These are phyloP conservation scores for Oxyscelio sp. DNA, from an alignment of 2,888 invertebrate genomes.

Conservation along the genomic window DNA sequence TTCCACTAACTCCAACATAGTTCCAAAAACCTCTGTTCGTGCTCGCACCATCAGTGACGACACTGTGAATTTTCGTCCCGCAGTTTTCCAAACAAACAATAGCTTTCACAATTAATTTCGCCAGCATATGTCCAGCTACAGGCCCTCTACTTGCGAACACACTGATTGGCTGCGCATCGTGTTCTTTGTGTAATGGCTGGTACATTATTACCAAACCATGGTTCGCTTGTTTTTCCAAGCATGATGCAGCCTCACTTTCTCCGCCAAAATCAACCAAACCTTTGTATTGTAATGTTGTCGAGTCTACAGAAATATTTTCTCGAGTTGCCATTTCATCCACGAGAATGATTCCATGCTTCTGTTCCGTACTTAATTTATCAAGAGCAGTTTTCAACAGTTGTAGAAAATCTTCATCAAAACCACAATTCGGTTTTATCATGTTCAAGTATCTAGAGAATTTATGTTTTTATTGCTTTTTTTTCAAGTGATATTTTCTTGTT, in stretches of 20 bases:
- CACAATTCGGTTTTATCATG: neutral
- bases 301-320: neutral
- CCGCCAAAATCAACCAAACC: too few relatives aligned
- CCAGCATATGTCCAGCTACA: slow-evolving; percentile 37
- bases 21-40: slow-evolving; percentile 22
- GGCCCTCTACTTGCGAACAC: slow-evolving; percentile 9
- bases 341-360: slow-evolving; percentile 2
- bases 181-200: neutral
- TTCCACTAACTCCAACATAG: slow-evolving; percentile 8
- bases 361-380: neutral
- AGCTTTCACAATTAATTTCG: slow-evolving; percentile 24
- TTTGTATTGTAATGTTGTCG: neutral
- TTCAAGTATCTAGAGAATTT: slow-evolving; percentile 5
- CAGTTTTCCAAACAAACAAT: slow-evolving; percentile 22
- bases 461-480: neutral
- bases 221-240: neutral
- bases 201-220: slow-evolving; percentile 18
- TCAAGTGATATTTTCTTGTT: neutral
- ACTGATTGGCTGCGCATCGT: slow-evolving; percentile 2
- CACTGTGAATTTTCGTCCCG: slow-evolving; percentile 20
- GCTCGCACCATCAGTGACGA: too few relatives aligned
- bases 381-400: neutral
- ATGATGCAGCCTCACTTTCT: too few relatives aligned
- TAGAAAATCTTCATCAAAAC: slow-evolving; percentile 6
- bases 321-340: too few relatives aligned